These are phyloP conservation scores for Muraenolepis orangiensis DNA, from an alignment of 2,797 vertebrate genomes.

Conservation along the genomic window DNA sequence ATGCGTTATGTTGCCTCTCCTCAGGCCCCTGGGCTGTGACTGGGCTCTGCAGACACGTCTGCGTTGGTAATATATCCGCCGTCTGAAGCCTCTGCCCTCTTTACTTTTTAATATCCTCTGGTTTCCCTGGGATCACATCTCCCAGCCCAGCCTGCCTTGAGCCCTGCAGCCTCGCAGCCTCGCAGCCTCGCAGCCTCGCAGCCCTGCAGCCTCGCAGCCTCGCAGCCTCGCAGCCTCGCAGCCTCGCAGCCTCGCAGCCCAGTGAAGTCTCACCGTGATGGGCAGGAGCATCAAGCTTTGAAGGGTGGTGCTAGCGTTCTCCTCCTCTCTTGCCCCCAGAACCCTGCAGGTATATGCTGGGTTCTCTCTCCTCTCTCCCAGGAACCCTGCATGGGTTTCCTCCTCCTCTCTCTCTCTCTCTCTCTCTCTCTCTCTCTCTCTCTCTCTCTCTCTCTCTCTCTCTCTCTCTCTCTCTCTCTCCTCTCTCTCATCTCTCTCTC, in stretches of 20 bases:
- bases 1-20: constrained; percentile 12
- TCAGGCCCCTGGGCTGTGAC: constrained; percentile 13
- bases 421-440: too few species aligned
- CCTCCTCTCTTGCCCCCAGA: too few species aligned
- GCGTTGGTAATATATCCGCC: constrained; percentile 28
- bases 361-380: too few species aligned
- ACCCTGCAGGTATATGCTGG: too few species aligned
- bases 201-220: constrained; percentile 35
- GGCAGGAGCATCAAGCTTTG: not conserved
- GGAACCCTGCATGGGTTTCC: too few species aligned
- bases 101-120: constrained; percentile 65
- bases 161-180: constrained; percentile 36
- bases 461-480: too few species aligned
- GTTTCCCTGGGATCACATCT: constrained; percentile 51
- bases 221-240: constrained; percentile 60
- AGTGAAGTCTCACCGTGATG: not conserved
- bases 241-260: too few species aligned
- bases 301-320: too few species aligned
- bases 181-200: constrained; percentile 60
- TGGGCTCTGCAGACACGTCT: constrained; percentile 42
- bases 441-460: too few species aligned
- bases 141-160: constrained; percentile 41
- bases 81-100: constrained; percentile 49
- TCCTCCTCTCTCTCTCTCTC: too few species aligned
- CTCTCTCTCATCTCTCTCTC: too few species aligned